Base-by-base conservation (phyloP, 2,888 invertebrate genomes). In the Pycnomerus fuliginosus region DNA sequence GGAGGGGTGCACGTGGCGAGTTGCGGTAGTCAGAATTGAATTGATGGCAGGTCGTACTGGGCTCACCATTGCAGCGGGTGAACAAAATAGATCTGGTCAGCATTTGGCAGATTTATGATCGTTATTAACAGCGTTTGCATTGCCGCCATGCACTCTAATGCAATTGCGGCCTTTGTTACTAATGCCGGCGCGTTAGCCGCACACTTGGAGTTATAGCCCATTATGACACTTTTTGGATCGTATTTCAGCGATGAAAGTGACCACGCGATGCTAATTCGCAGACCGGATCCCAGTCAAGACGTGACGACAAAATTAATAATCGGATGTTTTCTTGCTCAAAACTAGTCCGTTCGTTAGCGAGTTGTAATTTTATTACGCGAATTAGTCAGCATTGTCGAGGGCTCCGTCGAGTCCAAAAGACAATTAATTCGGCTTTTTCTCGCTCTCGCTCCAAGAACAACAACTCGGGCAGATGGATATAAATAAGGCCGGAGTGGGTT, bases 91-190 rank as follows among this genome's bases (percentile, higher is more conserved):
- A 62, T 60, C 55, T 55, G 62, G 59, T 58, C 61, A 59, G 58
- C 53, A 51, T 51, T 51, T 53, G 55, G 50, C 56, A 60, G 62
- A 64, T 64, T 64, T 64, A 64, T 57, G 60, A 47, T 42, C 58
- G 60, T 61, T 62, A 65, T 63, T 65, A 65, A 61, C 58, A 47
- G 51, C 56, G 59, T 58, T 57, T 52, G 60, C 62, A 57, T 57
- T 58, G 58, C 59, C 47, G 45, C 48, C 53, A 30, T 40, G 48
- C 50, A 49, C 50, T 57, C 47, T 55, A 58, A 63, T 64, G 63
- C 61, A 60, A 62, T 64, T 61, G 64, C 56, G 60, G 62, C 60
- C 53, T 58, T 61, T 60, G 64, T 62, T 60, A 58, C 58, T 57
- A 60, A 60, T 60, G 59, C 60, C 49, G 47, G 53, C 54, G 50